Evolutionary conservation across 2,888 invertebrate genomes (phyloP), one percentile per base, ranked within the genome.

Genomic region (Dione juno): DNA sequence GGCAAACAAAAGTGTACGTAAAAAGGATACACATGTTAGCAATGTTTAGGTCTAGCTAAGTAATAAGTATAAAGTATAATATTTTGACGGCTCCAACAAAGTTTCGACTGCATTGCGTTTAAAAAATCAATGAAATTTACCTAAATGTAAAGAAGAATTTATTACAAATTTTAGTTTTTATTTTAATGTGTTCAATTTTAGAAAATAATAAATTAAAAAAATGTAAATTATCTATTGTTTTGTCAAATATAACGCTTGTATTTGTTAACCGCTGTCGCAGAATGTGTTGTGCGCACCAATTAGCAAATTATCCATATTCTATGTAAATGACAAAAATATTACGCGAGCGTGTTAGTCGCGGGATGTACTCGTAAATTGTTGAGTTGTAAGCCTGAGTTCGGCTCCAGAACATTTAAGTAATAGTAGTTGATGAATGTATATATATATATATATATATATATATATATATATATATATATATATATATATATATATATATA

Each of bases 401-500:
- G 53, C 2, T 21, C 53, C 9, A n/a, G 9, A 21, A 53, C 14
- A 14, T 43, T 59, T 43, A 59, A 40, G 19, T 11, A 21, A 43
- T 19, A 41, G 43, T 13, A 59, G n/a, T n/a, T n/a, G 73, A 75
- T 72, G 28, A 28, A 28, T 28, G 28, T 28, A 5, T 28, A 5
- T 5, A 28, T 28, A 28, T 5, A 28, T 40, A 6, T 37, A 37
- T 37, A 37, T 37, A 37, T 37, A 75, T 67, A 82, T 82, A 65
- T 57, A 37, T 37, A 37, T 37, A 37, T 37, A 37, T 37, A 37
- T 37, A 37, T 37, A 37, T 37, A 37, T 37, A 37, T 37, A 37
- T 37, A 37, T 37, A 37, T 37, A 37, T 37, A 72, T 45, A 65
- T 53, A 54, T 67, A 71, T 73, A 74, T 75, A 74, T 75, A 76